These are phyloP conservation scores for Bruchidius siliquastri DNA, from an alignment of 2,888 invertebrate species.

Conservation along the genomic window DNA sequence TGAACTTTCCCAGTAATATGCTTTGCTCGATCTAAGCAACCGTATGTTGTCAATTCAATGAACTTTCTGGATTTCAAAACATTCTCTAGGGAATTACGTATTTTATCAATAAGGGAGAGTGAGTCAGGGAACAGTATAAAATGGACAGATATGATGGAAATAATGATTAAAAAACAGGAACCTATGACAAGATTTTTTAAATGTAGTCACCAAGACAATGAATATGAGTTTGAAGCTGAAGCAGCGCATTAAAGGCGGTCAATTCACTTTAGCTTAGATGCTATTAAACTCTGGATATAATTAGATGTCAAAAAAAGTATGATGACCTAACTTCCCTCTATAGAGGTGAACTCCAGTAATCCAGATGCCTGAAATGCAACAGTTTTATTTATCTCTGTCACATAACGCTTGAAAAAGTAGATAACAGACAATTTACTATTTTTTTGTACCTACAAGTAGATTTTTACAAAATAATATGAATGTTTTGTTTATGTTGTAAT, in stretches of 20 bases:
- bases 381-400: too few species aligned
- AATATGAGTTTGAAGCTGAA: neutral
- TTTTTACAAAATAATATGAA: too few species aligned
- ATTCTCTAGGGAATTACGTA: constrained; percentile 6
- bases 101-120: neutral
- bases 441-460: too few species aligned
- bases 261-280: too few species aligned
- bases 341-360: too few species aligned
- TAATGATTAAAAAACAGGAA: constrained; percentile 7
- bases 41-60: constrained; percentile 9
- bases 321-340: too few species aligned
- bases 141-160: constrained; percentile 10
- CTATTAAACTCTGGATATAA: too few species aligned
- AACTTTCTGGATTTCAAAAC: constrained; percentile 7
- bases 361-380: too few species aligned
- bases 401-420: too few species aligned
- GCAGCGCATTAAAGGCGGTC: neutral
- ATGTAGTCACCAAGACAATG: constrained; percentile 10
- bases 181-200: constrained; percentile 10
- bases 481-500: too few species aligned
- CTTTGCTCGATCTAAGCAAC: constrained; percentile 9
- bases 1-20: constrained; percentile 11
- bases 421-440: too few species aligned
- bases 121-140: constrained; percentile 5
- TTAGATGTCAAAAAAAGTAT: too few species aligned